Conservation (phyloP, 2,113 vertebrate genomes). For the Vulpes lagopus region DNA sequence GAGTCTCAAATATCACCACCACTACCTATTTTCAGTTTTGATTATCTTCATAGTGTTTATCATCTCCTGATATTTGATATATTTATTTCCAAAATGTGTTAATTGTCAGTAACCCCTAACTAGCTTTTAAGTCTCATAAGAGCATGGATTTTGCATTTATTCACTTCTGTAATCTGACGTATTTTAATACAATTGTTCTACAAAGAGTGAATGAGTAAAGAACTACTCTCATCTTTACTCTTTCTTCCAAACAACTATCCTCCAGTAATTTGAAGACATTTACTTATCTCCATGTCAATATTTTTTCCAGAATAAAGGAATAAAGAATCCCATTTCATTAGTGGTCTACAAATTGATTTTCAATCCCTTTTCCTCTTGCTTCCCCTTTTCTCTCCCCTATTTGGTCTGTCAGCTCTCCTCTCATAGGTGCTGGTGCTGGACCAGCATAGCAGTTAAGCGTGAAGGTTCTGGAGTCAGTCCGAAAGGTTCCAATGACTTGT, state of each 20-base stretch:
- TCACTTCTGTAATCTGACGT: neutral
- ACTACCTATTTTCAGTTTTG: neutral
- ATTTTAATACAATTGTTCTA: neutral
- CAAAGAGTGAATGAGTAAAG: neutral
- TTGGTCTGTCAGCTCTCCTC: neutral
- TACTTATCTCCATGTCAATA: neutral
- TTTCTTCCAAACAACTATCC: neutral
- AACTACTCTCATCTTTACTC: neutral
- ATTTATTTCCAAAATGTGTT: neutral
- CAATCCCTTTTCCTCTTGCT: neutral
- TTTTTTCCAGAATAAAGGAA: neutral
- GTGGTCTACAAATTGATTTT: neutral
- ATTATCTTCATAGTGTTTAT: neutral
- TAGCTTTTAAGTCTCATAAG: neutral
- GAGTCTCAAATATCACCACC: neutral
- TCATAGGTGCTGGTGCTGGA: neutral
- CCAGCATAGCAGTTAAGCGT: too few relatives aligned
- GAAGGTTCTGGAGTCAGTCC: neutral
- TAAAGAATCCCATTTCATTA: neutral
- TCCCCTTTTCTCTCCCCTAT: neutral
- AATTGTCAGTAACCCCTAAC: neutral
- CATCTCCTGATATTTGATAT: neutral
- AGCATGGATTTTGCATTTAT: neutral
- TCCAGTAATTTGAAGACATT: neutral
- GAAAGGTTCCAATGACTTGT: neutral